Base-by-base conservation (phyloP, 2,797 vertebrate species). In the Hephaestus fuliginosus region DNA sequence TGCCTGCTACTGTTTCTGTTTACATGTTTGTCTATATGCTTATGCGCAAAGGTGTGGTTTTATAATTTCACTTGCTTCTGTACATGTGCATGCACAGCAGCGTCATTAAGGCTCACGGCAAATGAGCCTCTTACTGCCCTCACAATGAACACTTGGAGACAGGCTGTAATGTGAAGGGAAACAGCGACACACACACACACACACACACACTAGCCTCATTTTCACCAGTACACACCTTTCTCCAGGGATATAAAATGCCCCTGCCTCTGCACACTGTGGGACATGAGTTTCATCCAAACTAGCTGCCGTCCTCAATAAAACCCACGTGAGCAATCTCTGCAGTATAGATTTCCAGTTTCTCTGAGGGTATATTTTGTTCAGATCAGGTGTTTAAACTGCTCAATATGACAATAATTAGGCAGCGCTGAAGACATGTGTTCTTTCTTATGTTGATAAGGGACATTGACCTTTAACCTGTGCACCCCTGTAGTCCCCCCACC, bases 321-420 rank as follows among this genome's bases (percentile, higher is more conserved):
- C 65, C 85, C 90, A 89, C 86, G 84, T 89, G 86, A 91, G 89
- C 84, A 76, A 64, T 91, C 92, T 90, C 92, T 86, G 91, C 91
- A 88, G 89, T 88, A 88, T 89, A 83, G 87, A 90, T 91, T 89
- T 82, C 88, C 86, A 90, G 82, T 86, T 91, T 81, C 89, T 94
- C 93, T 84, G 0, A 36, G 91, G 92, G 89, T 88, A 81, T 88
- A 87, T 95, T 94, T 90, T 82, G 89, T 85, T 86, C 87, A 72
- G 90, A 91, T 93, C 93, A 93, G 93, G 91, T 93, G 82, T 81
- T 91, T 93, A 95, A 93, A 95, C 84, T 85, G 89, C 92, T 95
- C 95, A 95, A 94, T 95, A 94, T 96, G 94, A 95, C 91, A 95
- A 95, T 93, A 95, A 95, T 96, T 95, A 95, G 90, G 88, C 88